A percentile compares a stretch with the other conserved stretches of the same genome.
These are phyloP conservation scores for Folsomia manolachei DNA, from an alignment of 2,888 invertebrate genomes.

Conservation along the genomic window DNA sequence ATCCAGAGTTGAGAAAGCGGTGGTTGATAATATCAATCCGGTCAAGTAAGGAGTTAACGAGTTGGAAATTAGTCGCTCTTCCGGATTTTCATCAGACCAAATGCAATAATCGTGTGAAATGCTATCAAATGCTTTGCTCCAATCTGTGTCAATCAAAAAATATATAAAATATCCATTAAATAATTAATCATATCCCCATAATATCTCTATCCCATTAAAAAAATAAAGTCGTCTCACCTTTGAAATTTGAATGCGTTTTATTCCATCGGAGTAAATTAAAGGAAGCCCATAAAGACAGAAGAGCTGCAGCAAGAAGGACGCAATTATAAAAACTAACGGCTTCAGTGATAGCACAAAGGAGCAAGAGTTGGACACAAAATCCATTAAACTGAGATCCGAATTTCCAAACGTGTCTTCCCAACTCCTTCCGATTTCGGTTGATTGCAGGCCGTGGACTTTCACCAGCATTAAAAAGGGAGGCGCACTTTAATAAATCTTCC, in stretches of 20 bases:
- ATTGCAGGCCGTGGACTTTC: constrained; percentile 33
- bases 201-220: too few relatives aligned
- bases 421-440: constrained; percentile 23
- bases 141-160: too few relatives aligned
- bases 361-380: constrained; percentile 37
- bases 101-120: constrained; percentile 22
- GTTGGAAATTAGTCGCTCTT: constrained; percentile 11
- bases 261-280: constrained; percentile 41
- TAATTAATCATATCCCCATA: too few relatives aligned
- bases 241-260: constrained; percentile 29
- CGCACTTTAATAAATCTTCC: constrained; percentile 36
- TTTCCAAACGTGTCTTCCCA: constrained; percentile 27
- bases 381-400: constrained; percentile 24
- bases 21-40: constrained; percentile 9
- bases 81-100: constrained; percentile 22
- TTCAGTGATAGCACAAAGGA: constrained; percentile 32
- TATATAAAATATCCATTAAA: too few relatives aligned
- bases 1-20: not conserved
- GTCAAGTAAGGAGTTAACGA: constrained; percentile 27
- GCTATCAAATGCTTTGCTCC: constrained; percentile 43
- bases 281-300: constrained; percentile 29
- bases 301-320: constrained; percentile 23
- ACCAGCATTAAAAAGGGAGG: constrained; percentile 39
- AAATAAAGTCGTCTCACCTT: constrained; percentile 27
- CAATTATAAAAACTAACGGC: constrained; percentile 11